These are phyloP conservation scores for Tupiocoris notatus DNA, from an alignment of 2,888 invertebrate species.

Conservation along the genomic window DNA sequence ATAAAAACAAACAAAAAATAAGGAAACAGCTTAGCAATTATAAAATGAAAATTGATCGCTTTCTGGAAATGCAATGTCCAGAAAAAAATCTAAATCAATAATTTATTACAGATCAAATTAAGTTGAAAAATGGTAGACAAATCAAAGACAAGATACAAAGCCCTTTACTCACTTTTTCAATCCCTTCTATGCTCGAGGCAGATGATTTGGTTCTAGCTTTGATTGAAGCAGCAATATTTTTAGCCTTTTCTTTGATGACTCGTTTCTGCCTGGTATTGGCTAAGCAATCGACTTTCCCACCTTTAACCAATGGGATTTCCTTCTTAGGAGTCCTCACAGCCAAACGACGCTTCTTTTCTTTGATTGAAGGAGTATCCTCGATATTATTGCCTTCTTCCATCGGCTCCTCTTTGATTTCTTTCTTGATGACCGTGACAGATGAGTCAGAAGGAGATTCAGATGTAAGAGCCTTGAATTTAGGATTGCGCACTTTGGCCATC, in stretches of 20 bases:
- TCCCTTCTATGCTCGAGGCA: not conserved
- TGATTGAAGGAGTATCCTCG: slow-evolving; percentile 48
- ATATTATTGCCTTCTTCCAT: slow-evolving; percentile 34
- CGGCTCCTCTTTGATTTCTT: slow-evolving; percentile 45
- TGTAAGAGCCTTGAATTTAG: not conserved
- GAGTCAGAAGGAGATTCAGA: not conserved
- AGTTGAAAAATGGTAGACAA: no score
- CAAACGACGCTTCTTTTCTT: slow-evolving; percentile 49
- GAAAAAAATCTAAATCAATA: no score
- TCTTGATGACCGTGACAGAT: not conserved
- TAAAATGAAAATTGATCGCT: no score
- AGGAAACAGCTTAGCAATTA: no score
- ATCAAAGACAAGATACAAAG: no score
- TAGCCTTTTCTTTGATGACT: slow-evolving; percentile 49
- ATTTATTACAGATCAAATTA: no score
- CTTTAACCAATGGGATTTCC: slow-evolving; percentile 55
- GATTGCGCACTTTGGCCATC: slow-evolving; percentile 41
- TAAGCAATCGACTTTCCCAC: slow-evolving; percentile 31
- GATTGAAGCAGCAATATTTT: slow-evolving; percentile 49
- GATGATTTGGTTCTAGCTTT: slow-evolving; percentile 46
- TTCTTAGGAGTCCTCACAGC: slow-evolving; percentile 48
- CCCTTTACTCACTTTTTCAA: slow-evolving; percentile 27
- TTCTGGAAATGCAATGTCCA: no score
- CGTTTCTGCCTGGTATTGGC: slow-evolving; percentile 48
- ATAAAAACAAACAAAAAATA: no score